Conservation (phyloP, 2,113 vertebrate species). For the Bos javanicus region DNA sequence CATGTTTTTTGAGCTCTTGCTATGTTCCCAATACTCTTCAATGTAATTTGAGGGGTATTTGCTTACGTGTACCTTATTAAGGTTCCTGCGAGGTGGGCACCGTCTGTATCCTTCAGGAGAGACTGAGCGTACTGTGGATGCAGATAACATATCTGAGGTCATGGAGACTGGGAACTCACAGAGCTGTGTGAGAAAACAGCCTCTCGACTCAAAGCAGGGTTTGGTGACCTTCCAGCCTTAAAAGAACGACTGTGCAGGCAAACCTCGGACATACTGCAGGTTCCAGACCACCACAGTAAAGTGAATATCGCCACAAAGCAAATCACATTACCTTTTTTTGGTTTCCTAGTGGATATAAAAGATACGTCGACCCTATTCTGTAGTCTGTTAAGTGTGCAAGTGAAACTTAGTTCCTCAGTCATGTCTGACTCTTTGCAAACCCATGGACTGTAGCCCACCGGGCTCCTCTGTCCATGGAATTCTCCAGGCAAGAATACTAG, state of each 20-base stretch:
- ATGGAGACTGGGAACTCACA: neutral
- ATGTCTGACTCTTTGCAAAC: neutral
- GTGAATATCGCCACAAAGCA: neutral
- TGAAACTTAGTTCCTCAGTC: neutral
- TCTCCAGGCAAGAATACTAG: neutral
- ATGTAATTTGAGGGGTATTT: accelerated
- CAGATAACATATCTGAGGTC: neutral
- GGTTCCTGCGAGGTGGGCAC: accelerated
- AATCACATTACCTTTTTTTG: neutral
- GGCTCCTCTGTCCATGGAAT: neutral
- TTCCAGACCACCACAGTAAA: neutral
- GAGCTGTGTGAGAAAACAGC: neutral
- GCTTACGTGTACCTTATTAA: neutral
- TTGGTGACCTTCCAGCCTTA: neutral
- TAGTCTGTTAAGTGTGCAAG: neutral
- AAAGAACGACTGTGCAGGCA: neutral
- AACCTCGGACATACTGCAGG: accelerated
- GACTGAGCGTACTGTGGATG: no score
- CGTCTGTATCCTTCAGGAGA: neutral
- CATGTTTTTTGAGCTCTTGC: neutral
- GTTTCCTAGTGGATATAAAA: neutral
- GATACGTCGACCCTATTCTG: neutral
- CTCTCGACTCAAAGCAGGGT: neutral
- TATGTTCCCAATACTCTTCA: neutral
- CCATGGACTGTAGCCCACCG: neutral